A percentile compares a stretch with the other conserved stretches of the same genome.
phyloP scores from a whole-genome alignment of 2,888 invertebrate species.

The Hemicrepidius hirtus region DNA sequence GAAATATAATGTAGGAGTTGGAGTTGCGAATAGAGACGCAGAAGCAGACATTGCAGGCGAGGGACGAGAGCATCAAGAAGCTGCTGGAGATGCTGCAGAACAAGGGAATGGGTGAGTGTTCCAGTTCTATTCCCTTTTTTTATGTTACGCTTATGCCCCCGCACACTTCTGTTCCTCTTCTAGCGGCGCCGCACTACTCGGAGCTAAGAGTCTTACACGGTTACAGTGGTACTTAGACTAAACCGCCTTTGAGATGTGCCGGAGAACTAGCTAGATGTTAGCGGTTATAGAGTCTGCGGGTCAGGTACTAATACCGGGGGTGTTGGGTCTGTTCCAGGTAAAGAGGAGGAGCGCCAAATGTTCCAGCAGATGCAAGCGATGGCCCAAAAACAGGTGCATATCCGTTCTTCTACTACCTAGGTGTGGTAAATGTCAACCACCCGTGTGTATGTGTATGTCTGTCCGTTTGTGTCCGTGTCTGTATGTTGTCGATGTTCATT shows the following conservation, averaged over 20 bases:
- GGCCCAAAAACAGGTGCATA: slow-evolving; percentile 95
- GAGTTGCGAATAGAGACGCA: slow-evolving; percentile 98
- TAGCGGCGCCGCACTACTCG: slow-evolving; percentile 59
- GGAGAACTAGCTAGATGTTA: slow-evolving; percentile 60
- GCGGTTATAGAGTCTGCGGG: slow-evolving; percentile 56
- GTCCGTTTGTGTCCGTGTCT: slow-evolving; percentile 23
- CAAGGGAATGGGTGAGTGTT: slow-evolving; percentile 93
- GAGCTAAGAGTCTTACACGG: slow-evolving; percentile 65
- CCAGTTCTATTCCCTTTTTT: slow-evolving; percentile 45
- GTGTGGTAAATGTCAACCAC: slow-evolving; percentile 43
- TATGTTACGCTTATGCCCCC: slow-evolving; percentile 52
- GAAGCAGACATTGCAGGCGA: slow-evolving; percentile 96
- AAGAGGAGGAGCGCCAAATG: slow-evolving; percentile 97
- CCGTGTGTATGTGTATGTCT: slow-evolving; percentile 42
- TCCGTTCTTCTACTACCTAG: slow-evolving; percentile 29
- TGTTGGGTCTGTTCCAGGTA: slow-evolving; percentile 82
- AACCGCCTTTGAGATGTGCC: slow-evolving; percentile 53
- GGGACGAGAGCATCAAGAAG: slow-evolving; percentile 99
- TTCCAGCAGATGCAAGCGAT: slow-evolving; percentile 97
- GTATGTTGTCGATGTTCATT: slow-evolving; percentile 29
- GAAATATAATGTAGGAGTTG: slow-evolving; percentile 83
- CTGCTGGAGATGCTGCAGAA: slow-evolving; percentile 98
- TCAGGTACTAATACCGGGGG: slow-evolving; percentile 67
- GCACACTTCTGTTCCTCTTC: slow-evolving; percentile 53
- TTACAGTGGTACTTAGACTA: slow-evolving; percentile 60